These are phyloP conservation scores for Leptestheria dahalacensis DNA, from an alignment of 1,140 invertebrate species.

Conservation along the genomic window DNA sequence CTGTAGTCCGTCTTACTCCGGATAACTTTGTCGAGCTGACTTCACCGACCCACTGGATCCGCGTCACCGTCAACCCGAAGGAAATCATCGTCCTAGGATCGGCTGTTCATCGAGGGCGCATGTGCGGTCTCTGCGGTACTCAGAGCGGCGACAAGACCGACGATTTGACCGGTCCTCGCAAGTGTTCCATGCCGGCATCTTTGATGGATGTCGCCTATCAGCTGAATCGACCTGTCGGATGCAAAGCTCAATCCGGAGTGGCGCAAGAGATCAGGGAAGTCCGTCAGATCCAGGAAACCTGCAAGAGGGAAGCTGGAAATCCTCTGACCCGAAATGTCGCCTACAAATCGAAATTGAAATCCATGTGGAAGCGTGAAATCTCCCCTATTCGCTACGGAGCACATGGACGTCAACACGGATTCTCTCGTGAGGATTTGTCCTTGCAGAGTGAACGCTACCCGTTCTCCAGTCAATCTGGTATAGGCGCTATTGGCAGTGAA, in stretches of 20 bases:
- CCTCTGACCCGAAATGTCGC: neutral
- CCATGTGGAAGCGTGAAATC: neutral
- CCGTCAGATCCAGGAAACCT: constrained; percentile 2
- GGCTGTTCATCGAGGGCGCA: constrained; percentile 11
- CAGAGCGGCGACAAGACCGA: constrained; percentile 13
- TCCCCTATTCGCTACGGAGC: constrained; percentile 3
- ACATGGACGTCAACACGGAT: neutral
- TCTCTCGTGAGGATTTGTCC: neutral
- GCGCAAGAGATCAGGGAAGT: neutral
- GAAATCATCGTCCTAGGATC: constrained; percentile 7
- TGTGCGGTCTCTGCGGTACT: constrained; percentile 18
- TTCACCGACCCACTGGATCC: constrained; percentile 10
- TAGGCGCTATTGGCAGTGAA: too few species aligned
- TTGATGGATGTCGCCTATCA: constrained; percentile 13
- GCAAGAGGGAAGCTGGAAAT: neutral
- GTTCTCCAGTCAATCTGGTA: neutral
- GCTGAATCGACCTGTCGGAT: neutral
- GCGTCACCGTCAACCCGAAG: constrained; percentile 1
- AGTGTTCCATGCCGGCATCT: neutral
- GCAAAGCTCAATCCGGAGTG: neutral
- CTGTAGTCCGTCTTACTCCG: constrained; percentile 1
- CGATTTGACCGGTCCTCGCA: constrained; percentile 16
- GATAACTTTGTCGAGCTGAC: constrained; percentile 10
- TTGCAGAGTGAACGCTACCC: neutral
- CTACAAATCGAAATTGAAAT: neutral